Evolutionary conservation across 2,888 invertebrate species (phyloP).

Genomic region (Chaetogeoica ovagalla): DNA sequence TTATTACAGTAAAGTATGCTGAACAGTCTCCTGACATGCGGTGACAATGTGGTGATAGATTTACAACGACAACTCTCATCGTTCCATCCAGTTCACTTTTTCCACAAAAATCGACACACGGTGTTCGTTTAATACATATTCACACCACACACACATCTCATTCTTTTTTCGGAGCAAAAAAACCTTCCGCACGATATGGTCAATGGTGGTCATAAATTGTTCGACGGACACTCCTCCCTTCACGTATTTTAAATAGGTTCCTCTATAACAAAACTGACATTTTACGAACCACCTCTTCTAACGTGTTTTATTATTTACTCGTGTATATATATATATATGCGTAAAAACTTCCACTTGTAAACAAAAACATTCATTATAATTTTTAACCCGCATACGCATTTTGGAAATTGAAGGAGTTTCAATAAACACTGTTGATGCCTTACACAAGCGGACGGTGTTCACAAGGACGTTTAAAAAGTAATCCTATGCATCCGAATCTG

Average conservation of each 20-base stretch:
- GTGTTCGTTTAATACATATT: neutral
- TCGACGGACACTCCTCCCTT: slow-evolving; percentile 22
- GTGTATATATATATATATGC: no score
- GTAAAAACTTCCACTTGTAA: slow-evolving; percentile 33
- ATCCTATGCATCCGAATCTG: slow-evolving; percentile 6
- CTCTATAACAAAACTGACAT: slow-evolving; percentile 38
- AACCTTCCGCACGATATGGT: slow-evolving; percentile 25
- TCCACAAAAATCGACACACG: slow-evolving; percentile 19
- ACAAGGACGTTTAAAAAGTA: neutral
- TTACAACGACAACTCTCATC: slow-evolving; percentile 2
- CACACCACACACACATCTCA: neutral
- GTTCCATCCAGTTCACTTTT: neutral
- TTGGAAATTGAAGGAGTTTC: slow-evolving; percentile 46
- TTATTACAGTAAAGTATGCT: no score
- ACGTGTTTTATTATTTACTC: slow-evolving; percentile 19
- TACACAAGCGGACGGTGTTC: neutral
- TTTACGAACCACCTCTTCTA: slow-evolving; percentile 22
- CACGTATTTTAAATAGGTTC: neutral
- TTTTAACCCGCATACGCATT: slow-evolving; percentile 21
- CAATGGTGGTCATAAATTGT: slow-evolving; percentile 44
- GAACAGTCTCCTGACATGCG: neutral
- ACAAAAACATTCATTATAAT: slow-evolving; percentile 46
- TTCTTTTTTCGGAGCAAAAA: slow-evolving; percentile 23
- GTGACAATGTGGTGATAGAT: slow-evolving; percentile 4
- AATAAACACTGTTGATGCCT: slow-evolving; percentile 15